Evolutionary conservation across 2,888 invertebrate genomes (phyloP), one percentile per base, ranked within the genome.

Genomic region (Dicyrtomina minuta): DNA sequence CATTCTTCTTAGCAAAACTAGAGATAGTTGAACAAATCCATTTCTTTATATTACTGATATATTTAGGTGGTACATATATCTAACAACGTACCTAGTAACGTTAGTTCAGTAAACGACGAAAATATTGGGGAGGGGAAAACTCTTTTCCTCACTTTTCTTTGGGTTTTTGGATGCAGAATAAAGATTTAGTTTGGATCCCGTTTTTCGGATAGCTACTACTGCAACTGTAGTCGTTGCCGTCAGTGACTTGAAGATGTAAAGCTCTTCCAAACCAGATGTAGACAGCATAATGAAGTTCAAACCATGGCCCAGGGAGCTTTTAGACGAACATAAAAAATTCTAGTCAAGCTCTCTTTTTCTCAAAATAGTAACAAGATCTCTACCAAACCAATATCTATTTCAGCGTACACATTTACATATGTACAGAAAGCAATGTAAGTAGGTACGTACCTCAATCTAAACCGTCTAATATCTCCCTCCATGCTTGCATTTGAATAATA

Each of bases 351-450:
- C 68, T 58, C 44, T 55, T 24, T 27, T 62, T 46, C 64, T 46
- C 62, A 69, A 69, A 69, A 69, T 69, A 62, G 68, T 69, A 69
- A 69, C 68, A 62, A 69, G 68, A 56, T 69, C 61, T 55, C 43
- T 43, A n/a, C n/a, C n/a, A n/a, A 26, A 26, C 55, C 27, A 24
- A n/a, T 22, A 13, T 55, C 56, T 27, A 53, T 53, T 53, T 53
- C 53, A 22, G 26, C 22, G 53, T 24, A 22, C 22, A 53, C 56
- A 56, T 56, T 56, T 56, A 15, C 56, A 56, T 56, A 56, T 53
- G 53, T 13, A 46, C 43, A 49, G 44, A 44, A 44, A n/a, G n/a
- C 5, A 44, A 5, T 13, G 44, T 44, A 44, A 8, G 22, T 53
- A 53, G 20, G 26, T 12, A 33, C n/a, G 33, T 56, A 33, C 12